phyloP scores from a whole-genome alignment of 2,888 invertebrate species.

The Blomia tropicalis region DNA sequence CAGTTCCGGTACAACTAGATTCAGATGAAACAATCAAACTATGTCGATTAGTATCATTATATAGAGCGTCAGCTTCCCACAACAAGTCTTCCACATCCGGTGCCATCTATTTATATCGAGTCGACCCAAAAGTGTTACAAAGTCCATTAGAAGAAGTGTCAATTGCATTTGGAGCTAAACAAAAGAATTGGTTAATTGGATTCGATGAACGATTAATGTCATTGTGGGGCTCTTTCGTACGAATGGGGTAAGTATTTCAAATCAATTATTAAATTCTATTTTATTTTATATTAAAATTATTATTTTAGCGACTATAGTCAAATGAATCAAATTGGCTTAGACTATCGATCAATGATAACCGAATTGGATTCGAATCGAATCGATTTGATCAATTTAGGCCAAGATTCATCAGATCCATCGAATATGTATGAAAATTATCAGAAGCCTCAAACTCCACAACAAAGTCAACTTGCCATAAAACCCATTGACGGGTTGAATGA shows the following conservation, averaged over 20 bases:
- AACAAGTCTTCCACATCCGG: background rate
- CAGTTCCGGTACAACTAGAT: background rate
- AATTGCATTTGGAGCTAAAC: background rate
- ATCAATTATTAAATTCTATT: background rate
- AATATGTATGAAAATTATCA: too few relatives aligned
- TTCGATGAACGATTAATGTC: slow-evolving; percentile 3
- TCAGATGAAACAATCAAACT: slow-evolving; percentile 2
- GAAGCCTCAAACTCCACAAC: too few relatives aligned
- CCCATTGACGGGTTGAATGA: too few relatives aligned
- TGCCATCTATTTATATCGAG: background rate
- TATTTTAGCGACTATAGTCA: background rate
- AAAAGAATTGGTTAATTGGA: background rate
- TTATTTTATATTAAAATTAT: background rate
- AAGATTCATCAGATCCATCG: too few relatives aligned
- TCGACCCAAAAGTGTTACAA: slow-evolving; percentile 7
- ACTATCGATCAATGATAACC: background rate
- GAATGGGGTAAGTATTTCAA: background rate
- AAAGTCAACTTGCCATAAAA: too few relatives aligned
- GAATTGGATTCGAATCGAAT: background rate
- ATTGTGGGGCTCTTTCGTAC: background rate
- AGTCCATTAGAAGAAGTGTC: slow-evolving; percentile 1
- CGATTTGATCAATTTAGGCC: background rate
- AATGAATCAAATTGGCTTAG: slow-evolving; percentile 5
- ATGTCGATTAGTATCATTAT: slow-evolving; percentile 6
- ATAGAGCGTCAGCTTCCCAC: background rate